These are phyloP conservation scores for Rhopalosiphum maidis DNA, from an alignment of 1,140 invertebrate genomes.

Conservation along the genomic window DNA sequence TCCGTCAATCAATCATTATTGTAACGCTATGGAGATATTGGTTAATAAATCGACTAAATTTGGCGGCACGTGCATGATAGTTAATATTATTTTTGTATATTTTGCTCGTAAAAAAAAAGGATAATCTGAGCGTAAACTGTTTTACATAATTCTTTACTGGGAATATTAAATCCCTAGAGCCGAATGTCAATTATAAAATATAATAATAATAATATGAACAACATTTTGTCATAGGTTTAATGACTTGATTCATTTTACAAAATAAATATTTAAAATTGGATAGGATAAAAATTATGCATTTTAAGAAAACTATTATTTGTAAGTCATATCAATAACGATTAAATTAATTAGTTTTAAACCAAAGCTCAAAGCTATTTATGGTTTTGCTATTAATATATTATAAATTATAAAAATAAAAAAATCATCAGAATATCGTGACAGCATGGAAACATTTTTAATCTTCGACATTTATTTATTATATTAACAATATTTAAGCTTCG, in stretches of 20 bases:
- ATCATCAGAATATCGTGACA: neutral
- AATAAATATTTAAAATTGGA: neutral
- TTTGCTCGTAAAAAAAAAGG: neutral
- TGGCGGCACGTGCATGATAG: neutral
- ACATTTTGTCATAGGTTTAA: neutral
- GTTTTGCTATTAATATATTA: neutral
- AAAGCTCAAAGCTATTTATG: neutral
- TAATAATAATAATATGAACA: constrained; percentile 13
- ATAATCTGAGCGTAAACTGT: neutral
- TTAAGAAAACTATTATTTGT: neutral
- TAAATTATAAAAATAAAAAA: neutral
- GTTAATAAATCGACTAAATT: neutral
- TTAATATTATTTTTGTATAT: constrained; percentile 3
- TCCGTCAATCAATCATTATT: constrained; percentile 1
- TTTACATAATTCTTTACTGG: neutral
- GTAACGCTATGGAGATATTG: neutral
- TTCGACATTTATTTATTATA: neutral
- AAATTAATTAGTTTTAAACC: neutral
- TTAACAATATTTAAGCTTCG: neutral
- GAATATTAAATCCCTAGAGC: neutral
- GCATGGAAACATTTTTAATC: neutral
- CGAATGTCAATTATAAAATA: neutral
- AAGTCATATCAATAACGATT: neutral
- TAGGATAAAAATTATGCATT: neutral
- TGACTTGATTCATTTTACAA: neutral